Conservation (phyloP, 2,888 invertebrate genomes). For the Eupithecia insigniata region DNA sequence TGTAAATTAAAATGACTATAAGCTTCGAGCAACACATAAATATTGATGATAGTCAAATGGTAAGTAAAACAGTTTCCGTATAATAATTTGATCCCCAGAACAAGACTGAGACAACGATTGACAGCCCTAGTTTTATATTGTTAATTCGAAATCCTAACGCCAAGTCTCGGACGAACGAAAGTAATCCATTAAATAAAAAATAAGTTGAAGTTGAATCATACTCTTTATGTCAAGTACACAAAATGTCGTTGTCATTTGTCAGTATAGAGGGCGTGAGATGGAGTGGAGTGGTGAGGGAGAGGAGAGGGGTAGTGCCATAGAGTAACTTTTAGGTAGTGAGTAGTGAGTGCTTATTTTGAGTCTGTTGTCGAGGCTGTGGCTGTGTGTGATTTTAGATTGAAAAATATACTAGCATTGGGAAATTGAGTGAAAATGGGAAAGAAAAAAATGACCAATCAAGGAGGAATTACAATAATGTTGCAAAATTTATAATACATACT, state of each 20-base stretch:
- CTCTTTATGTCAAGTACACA: not conserved
- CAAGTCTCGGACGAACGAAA: too few species aligned
- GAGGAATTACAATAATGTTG: not conserved
- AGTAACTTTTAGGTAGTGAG: too few species aligned
- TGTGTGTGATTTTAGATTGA: not conserved
- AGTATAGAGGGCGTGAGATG: not conserved
- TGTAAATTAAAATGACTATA: slow-evolving; percentile 63
- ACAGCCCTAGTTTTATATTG: not conserved
- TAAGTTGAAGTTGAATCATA: too few species aligned
- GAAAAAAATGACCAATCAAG: not conserved
- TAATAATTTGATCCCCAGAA: not conserved
- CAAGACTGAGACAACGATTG: not conserved
- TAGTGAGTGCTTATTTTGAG: not conserved
- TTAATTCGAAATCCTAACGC: not conserved
- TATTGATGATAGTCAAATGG: slow-evolving; percentile 74
- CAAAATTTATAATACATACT: not conserved
- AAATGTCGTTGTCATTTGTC: slow-evolving; percentile 3
- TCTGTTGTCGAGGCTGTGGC: not conserved
- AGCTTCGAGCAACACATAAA: slow-evolving; percentile 72
- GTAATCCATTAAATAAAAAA: too few species aligned
- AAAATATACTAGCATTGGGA: not conserved
- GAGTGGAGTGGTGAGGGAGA: not conserved
- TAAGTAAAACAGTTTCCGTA: slow-evolving; percentile 42
- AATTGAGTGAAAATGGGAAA: not conserved
- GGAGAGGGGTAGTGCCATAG: not conserved